phyloP scores from a whole-genome alignment of 2,113 vertebrate species.

The Aplodontia rufa region DNA sequence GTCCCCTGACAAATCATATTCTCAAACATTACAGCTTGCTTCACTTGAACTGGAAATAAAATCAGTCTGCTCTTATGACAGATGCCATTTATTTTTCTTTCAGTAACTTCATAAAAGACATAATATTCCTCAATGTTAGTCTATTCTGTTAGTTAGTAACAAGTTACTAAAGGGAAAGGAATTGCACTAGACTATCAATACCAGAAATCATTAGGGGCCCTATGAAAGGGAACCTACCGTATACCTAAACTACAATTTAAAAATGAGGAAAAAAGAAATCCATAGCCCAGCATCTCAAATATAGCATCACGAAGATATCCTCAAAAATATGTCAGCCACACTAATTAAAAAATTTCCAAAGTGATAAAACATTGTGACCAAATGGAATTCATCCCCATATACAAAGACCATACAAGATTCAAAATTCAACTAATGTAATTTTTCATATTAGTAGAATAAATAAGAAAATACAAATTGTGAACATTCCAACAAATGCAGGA shows the following conservation, averaged over 20 bases:
- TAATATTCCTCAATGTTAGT: background rate
- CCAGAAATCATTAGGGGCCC: background rate
- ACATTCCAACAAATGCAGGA: background rate
- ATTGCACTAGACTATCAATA: background rate
- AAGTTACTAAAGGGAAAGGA: background rate
- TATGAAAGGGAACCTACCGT: background rate
- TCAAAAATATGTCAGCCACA: background rate
- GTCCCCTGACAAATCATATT: background rate
- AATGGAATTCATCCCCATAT: background rate
- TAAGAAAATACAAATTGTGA: background rate
- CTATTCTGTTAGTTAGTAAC: background rate
- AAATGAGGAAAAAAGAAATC: background rate
- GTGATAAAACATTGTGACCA: background rate
- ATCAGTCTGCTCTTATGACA: background rate
- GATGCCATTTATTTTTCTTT: background rate
- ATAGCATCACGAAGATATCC: background rate
- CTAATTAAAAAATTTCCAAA: background rate
- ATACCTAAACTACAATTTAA: background rate
- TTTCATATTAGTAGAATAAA: background rate
- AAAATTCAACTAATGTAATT: too few relatives aligned
- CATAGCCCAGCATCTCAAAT: too few relatives aligned
- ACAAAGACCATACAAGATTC: background rate
- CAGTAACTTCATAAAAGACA: background rate
- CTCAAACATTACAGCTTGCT: background rate
- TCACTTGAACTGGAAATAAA: background rate